Evolutionary conservation across 2,797 vertebrate species (phyloP).

Genomic region (Microctenopoma steveboyesi): DNA sequence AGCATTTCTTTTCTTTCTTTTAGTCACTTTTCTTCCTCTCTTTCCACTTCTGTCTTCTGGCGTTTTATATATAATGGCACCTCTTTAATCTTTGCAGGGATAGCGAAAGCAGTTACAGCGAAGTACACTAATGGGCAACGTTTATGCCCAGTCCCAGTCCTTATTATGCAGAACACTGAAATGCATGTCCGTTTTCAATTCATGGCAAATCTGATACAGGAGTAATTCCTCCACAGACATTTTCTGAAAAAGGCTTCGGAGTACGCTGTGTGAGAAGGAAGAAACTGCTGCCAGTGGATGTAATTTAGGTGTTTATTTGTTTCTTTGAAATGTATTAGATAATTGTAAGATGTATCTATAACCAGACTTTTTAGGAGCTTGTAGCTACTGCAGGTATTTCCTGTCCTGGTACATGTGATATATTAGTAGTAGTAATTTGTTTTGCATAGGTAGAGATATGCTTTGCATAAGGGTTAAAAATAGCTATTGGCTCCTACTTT

Average conservation of each 20-base stretch:
- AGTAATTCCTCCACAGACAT: constrained; percentile 4
- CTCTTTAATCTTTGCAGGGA: constrained; percentile 4
- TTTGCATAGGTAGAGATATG: not conserved
- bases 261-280: constrained; percentile 13
- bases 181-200: constrained; percentile 10
- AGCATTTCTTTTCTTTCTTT: not conserved
- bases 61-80: not conserved
- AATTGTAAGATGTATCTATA: not conserved
- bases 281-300: too few species aligned
- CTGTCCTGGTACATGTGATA: not conserved
- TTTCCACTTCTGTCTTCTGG: not conserved
- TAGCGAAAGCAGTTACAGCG: constrained; percentile 4
- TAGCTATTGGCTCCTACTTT: not conserved
- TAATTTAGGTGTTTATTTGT: too few species aligned
- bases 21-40: not conserved
- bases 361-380: constrained; percentile 1
- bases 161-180: constrained; percentile 30
- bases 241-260: constrained; percentile 7
- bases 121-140: constrained; percentile 17
- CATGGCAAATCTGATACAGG: constrained; percentile 10
- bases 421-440: not conserved
- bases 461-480: not conserved
- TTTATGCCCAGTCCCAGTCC: not conserved
- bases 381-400: constrained; percentile 1
- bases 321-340: not conserved